Evolutionary conservation across 2,888 invertebrate species (phyloP), one percentile per base, ranked within the genome.

Genomic region (Sinelater perroti): DNA sequence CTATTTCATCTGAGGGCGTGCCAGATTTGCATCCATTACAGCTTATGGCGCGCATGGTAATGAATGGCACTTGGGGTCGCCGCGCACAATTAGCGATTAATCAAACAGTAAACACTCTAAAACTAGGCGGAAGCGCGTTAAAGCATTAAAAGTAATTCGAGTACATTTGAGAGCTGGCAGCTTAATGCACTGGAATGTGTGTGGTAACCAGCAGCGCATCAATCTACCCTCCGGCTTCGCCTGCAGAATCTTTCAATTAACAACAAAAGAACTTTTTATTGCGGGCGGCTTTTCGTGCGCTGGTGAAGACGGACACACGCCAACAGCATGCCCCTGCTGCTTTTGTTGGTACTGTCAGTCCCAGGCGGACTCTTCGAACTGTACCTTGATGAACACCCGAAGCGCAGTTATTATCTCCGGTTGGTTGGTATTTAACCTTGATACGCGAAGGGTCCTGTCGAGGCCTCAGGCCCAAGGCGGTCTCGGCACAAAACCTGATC

Each of bases 131-230:
- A 57, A 57, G 51, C 24, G 28, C 40, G 36, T 17, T 21, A 28
- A 46, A 45, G 38, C 45, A 57, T 57, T 57, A 57, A 50, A 40
- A 40, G 20, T 38, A 57, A 57, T 57, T 57, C 52, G 52, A 52
- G 57, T 31, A 24, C 51, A n/a, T n/a, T n/a, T n/a, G n/a, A n/a
- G n/a, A n/a, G n/a, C n/a, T n/a, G n/a, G n/a, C n/a, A n/a, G n/a
- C n/a, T n/a, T n/a, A n/a, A n/a, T n/a, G n/a, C n/a, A n/a, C n/a
- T n/a, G n/a, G n/a, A n/a, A n/a, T n/a, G n/a, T n/a, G n/a, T n/a
- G n/a, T n/a, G n/a, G n/a, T n/a, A n/a, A n/a, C n/a, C n/a, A n/a
- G n/a, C n/a, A n/a, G n/a, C n/a, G n/a, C n/a, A n/a, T n/a, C n/a
- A n/a, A n/a, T n/a, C n/a, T n/a, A n/a, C n/a, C n/a, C n/a, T n/a